These are phyloP conservation scores for Xiphophorus couchianus DNA, from an alignment of 2,113 vertebrate genomes.

Conservation along the genomic window DNA sequence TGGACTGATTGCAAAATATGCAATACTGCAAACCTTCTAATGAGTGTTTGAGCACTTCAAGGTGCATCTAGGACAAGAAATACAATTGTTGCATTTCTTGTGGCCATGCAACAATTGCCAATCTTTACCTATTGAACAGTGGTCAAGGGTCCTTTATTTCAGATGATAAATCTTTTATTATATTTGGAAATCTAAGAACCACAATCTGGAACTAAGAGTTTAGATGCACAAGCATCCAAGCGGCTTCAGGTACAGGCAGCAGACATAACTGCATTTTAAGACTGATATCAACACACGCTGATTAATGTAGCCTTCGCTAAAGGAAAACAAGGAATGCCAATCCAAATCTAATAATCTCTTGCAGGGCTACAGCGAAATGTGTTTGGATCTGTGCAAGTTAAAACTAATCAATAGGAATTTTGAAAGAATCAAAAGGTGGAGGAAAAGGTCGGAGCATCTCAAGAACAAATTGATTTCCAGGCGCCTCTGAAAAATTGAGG, in stretches of 20 bases:
- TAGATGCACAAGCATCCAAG: neutral
- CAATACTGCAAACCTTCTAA: too few relatives aligned
- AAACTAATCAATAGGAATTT: constrained; percentile 70
- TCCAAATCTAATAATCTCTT: constrained; percentile 64
- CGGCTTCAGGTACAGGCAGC: neutral
- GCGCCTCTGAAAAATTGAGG: constrained; percentile 69
- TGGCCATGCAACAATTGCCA: too few relatives aligned
- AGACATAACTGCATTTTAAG: constrained; percentile 18
- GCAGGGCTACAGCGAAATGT: constrained; percentile 35
- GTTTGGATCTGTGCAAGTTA: constrained; percentile 43
- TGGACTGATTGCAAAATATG: too few relatives aligned
- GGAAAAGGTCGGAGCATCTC: constrained; percentile 60
- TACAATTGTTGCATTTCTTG: neutral
- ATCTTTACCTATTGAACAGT: too few relatives aligned
- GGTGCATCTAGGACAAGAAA: neutral
- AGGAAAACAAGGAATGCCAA: constrained; percentile 53
- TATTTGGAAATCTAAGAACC: too few relatives aligned
- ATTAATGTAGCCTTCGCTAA: constrained; percentile 44
- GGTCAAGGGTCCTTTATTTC: too few relatives aligned
- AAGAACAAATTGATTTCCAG: constrained; percentile 72
- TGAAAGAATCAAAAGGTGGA: constrained; percentile 65
- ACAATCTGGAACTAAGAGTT: neutral
- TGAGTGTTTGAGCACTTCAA: neutral
- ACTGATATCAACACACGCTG: constrained; percentile 37
- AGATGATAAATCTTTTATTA: too few relatives aligned